Evolutionary conservation across 2,888 invertebrate species (phyloP).

Genomic region (Trimorus sp.): DNA sequence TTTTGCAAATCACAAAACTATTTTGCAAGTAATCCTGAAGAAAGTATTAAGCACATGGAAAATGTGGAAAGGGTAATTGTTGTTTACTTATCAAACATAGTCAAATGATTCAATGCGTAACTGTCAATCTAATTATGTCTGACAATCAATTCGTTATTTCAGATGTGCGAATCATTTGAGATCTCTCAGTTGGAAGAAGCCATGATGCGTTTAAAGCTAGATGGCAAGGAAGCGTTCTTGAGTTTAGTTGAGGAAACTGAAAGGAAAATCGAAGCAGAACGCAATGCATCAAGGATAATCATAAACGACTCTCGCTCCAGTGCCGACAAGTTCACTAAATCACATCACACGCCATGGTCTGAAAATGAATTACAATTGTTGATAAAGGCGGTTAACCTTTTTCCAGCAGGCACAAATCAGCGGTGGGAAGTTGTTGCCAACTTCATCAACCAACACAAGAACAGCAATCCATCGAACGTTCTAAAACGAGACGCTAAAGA

Average conservation of each 20-base stretch:
- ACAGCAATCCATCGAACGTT: constrained; percentile 82
- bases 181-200: constrained; percentile 88
- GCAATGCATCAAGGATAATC: constrained; percentile 82
- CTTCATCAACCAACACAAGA: constrained; percentile 95
- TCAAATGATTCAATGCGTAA: no score
- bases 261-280: constrained; percentile 89
- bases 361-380: constrained; percentile 93
- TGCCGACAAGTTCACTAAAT: constrained; percentile 75
- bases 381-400: constrained; percentile 98
- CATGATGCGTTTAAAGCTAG: constrained; percentile 86
- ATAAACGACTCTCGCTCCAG: constrained; percentile 70
- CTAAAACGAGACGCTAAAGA: constrained; percentile 92
- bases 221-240: constrained; percentile 86
- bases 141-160: constrained; percentile 6
- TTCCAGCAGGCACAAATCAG: constrained; percentile 97
- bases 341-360: constrained; percentile 86
- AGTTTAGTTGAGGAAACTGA: constrained; percentile 88
- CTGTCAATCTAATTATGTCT: not conserved
- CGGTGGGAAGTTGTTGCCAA: constrained; percentile 96
- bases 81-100: not conserved
- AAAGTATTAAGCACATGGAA: constrained; percentile 91
- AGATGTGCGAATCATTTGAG: constrained; percentile 88
- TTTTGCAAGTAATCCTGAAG: constrained; percentile 87
- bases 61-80: constrained; percentile 89
- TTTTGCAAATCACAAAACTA: constrained; percentile 92